phyloP scores from a whole-genome alignment of 64 coral and sea anemone species.

The Stylophora pistillata region DNA sequence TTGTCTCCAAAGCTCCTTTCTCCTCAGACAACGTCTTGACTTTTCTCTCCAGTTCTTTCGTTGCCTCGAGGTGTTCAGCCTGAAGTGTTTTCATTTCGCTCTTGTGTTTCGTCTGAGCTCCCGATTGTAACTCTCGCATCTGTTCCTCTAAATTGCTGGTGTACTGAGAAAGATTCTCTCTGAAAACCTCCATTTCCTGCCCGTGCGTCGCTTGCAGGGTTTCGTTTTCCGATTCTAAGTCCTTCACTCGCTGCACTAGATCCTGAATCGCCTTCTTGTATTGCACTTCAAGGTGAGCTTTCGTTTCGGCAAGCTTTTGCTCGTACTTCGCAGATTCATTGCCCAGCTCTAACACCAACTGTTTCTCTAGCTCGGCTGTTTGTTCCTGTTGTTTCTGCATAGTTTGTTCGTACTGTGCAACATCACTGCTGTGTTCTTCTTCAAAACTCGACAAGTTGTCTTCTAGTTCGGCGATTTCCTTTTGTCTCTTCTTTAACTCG shows the following conservation, averaged over 20 bases:
- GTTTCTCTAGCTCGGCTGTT: conserved; percentile 82
- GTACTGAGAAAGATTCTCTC: conserved; percentile 64
- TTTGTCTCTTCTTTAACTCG: conserved; percentile 71
- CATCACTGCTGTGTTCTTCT: conserved; percentile 83
- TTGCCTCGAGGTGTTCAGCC: conserved; percentile 18
- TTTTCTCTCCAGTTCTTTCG: conserved; percentile 22
- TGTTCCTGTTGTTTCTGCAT: conserved; percentile 79
- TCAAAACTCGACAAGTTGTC: conserved; percentile 93
- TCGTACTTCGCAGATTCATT: conserved; percentile 77
- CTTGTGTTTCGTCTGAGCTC: conserved; percentile 43
- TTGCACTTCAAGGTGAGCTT: conserved; percentile 16
- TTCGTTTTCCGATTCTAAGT: conserved; percentile 45
- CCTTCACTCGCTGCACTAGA: conserved; percentile 45
- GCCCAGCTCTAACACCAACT: conserved; percentile 77
- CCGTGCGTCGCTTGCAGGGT: conserved; percentile 57
- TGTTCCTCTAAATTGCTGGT: conserved; percentile 67
- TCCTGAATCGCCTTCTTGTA: conserved; percentile 33
- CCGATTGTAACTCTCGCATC: conserved; percentile 55
- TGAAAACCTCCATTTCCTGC: conserved; percentile 75
- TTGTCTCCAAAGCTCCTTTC: conserved; percentile 9
- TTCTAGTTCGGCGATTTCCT: conserved; percentile 73
- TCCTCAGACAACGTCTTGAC: conserved; percentile 20
- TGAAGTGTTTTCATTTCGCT: conserved; percentile 34
- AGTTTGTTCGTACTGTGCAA: conserved; percentile 58
- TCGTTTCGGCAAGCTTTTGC: conserved; percentile 32